These are phyloP conservation scores for Acronicta aceris DNA, from an alignment of 2,888 invertebrate genomes.

Conservation along the genomic window DNA sequence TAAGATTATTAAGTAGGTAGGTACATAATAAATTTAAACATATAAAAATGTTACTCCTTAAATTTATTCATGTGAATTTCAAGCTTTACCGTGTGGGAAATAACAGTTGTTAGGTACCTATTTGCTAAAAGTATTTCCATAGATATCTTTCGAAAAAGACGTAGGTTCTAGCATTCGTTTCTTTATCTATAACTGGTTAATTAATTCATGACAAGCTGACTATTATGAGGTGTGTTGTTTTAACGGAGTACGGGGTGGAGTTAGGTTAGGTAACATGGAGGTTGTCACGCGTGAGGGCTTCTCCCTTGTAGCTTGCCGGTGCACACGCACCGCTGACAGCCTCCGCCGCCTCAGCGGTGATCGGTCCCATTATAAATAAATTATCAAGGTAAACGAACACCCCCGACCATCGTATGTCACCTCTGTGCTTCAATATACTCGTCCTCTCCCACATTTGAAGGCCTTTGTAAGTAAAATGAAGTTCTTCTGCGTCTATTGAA, in stretches of 20 bases:
- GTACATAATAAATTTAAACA: too few species aligned
- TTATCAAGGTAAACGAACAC: slow-evolving; percentile 44
- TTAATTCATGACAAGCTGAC: slow-evolving; percentile 43
- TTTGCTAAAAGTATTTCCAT: background rate
- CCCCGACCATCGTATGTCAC: slow-evolving; percentile 18
- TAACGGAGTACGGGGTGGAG: slow-evolving; percentile 30
- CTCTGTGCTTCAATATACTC: slow-evolving; percentile 11
- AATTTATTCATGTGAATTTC: too few species aligned
- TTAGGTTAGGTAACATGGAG: slow-evolving; percentile 58
- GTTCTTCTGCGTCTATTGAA: slow-evolving; percentile 3
- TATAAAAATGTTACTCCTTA: too few species aligned
- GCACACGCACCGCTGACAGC: slow-evolving; percentile 80
- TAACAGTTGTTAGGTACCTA: too few species aligned
- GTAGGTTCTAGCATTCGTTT: slow-evolving; percentile 21
- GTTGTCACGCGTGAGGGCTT: slow-evolving; percentile 75
- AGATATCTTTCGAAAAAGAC: slow-evolving; percentile 13
- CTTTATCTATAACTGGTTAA: slow-evolving; percentile 29
- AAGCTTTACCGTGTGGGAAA: too few species aligned
- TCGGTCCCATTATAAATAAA: slow-evolving; percentile 77
- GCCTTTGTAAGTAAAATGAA: background rate
- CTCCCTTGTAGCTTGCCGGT: slow-evolving; percentile 60
- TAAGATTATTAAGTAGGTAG: too few species aligned
- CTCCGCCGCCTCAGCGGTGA: slow-evolving; percentile 63
- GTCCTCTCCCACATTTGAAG: slow-evolving; percentile 11
- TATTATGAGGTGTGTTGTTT: slow-evolving; percentile 30